Percentiles rank a stretch among this genome's conserved stretches.
Evolutionary conservation across 2,888 invertebrate species (phyloP).

Genomic region (Atrina japonica): DNA sequence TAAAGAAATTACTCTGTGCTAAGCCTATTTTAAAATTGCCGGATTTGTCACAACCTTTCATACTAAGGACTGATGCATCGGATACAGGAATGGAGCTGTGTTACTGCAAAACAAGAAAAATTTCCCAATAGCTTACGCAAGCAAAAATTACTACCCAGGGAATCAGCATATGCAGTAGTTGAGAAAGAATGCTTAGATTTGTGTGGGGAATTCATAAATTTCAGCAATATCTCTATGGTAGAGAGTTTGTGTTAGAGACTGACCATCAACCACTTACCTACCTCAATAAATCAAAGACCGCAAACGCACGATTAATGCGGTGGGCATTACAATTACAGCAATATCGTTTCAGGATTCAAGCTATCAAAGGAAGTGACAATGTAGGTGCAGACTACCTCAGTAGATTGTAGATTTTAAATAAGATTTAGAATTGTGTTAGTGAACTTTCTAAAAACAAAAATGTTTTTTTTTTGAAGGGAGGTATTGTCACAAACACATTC

Average conservation of each 20-base stretch:
- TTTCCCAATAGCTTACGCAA: conserved; percentile 64
- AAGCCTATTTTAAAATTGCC: conserved; percentile 54
- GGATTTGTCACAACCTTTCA: conserved; percentile 46
- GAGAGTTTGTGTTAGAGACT: conserved; percentile 50
- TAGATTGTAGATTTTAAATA: background rate
- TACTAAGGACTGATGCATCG: conserved; percentile 62
- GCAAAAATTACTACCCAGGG: conserved; percentile 51
- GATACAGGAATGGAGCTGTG: conserved; percentile 55
- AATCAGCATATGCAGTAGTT: conserved; percentile 53
- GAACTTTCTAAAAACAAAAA: background rate
- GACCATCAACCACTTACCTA: conserved; percentile 53
- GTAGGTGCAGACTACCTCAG: conserved; percentile 14
- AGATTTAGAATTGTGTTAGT: background rate
- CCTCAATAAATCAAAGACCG: conserved; percentile 26
- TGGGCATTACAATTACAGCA: conserved; percentile 38
- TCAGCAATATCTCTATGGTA: conserved; percentile 46
- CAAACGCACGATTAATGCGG: conserved; percentile 40
- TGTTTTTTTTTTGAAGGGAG: background rate
- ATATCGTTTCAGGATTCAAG: conserved; percentile 29
- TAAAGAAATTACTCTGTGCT: conserved; percentile 40
- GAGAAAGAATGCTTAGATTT: conserved; percentile 52
- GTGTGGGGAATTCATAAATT: conserved; percentile 49
- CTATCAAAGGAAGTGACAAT: conserved; percentile 24
- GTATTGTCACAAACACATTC: too few species aligned
- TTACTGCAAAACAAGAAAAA: conserved; percentile 51